phyloP scores from a whole-genome alignment of 2,113 vertebrate species.

The Prinia subflava region DNA sequence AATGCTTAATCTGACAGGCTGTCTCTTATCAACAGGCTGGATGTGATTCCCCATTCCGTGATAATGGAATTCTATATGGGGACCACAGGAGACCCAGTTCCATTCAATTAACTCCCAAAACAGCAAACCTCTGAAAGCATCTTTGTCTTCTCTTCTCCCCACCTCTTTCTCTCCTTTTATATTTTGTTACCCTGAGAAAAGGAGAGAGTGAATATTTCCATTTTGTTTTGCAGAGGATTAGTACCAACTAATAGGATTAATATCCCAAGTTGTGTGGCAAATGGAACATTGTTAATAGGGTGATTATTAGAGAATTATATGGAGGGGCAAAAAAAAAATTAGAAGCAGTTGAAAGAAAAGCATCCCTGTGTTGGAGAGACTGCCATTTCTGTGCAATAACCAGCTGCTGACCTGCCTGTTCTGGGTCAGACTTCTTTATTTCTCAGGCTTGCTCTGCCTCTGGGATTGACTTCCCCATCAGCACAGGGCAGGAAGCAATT shows the following conservation, averaged over 20 bases:
- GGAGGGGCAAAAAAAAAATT: slow-evolving; percentile 8
- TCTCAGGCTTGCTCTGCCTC: neutral
- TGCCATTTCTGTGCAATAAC: neutral
- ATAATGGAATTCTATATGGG: slow-evolving; percentile 50
- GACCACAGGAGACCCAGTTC: slow-evolving; percentile 44
- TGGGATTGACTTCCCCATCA: slow-evolving; percentile 22
- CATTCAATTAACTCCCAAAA: slow-evolving; percentile 47
- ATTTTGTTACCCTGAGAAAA: slow-evolving; percentile 28
- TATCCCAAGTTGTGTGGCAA: slow-evolving; percentile 53
- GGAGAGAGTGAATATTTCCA: slow-evolving; percentile 45
- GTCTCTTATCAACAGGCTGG: slow-evolving; percentile 42
- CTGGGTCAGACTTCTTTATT: slow-evolving; percentile 13
- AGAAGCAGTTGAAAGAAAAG: neutral
- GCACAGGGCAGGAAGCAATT: neutral
- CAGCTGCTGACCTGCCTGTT: neutral
- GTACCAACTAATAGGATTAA: slow-evolving; percentile 64
- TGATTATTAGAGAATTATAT: slow-evolving; percentile 60
- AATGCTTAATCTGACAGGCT: slow-evolving; percentile 54
- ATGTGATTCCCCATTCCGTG: slow-evolving; percentile 39
- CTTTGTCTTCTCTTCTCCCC: slow-evolving; percentile 4
- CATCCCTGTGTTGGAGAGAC: neutral
- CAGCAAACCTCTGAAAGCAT: slow-evolving; percentile 35
- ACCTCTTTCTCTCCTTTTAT: neutral
- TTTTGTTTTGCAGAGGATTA: slow-evolving; percentile 62
- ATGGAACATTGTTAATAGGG: slow-evolving; percentile 61